phyloP scores from a whole-genome alignment of 1,140 invertebrate genomes.

The Vollenhovia emeryi region DNA sequence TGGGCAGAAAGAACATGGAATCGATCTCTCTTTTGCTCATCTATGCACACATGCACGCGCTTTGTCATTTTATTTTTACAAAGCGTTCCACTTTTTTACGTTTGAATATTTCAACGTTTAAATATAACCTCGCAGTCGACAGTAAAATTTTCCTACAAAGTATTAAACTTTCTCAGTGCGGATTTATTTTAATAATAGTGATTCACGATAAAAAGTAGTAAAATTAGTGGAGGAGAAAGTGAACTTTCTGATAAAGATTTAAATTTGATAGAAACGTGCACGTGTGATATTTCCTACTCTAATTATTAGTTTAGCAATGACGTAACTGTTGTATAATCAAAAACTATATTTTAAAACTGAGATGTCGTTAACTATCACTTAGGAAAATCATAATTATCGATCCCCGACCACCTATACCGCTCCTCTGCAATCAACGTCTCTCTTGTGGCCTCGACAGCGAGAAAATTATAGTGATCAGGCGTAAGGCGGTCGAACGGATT shows the following conservation, averaged over 20 bases:
- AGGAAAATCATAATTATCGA: conserved; percentile 66
- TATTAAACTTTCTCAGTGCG: neutral
- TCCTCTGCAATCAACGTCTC: conserved; percentile 20
- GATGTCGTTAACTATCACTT: conserved; percentile 63
- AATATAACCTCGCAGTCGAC: neutral
- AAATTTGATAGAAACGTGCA: neutral
- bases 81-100: neutral
- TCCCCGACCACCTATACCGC: conserved; percentile 58
- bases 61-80: neutral
- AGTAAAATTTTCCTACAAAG: neutral
- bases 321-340: neutral
- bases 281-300: neutral
- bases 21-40: neutral
- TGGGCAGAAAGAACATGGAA: neutral
- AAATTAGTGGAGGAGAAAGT: neutral
- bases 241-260: no score
- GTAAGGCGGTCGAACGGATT: conserved; percentile 60
- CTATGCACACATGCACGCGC: neutral
- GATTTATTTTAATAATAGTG: neutral
- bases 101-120: neutral
- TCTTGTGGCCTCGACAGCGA: conserved; percentile 29
- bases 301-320: neutral
- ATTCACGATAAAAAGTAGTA: neutral
- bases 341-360: conserved; percentile 24
- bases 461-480: conserved; percentile 70